Evolutionary conservation across 2,888 invertebrate species (phyloP).

Genomic region (Cylindroiulus punctatus): DNA sequence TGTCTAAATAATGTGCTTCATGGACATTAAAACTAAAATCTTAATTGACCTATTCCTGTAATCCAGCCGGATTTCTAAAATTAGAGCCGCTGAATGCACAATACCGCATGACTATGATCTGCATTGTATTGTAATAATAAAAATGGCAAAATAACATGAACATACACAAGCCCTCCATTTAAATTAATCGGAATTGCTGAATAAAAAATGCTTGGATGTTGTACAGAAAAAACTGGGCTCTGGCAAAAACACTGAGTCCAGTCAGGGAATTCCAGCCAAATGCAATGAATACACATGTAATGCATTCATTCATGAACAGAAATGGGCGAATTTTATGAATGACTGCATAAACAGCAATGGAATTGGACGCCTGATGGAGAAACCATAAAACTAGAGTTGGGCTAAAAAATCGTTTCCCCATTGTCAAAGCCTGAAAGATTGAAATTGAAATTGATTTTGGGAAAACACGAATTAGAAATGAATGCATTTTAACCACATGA

Average conservation of each 20-base stretch:
- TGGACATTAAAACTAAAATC: slow-evolving; percentile 21
- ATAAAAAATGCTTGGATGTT: neutral
- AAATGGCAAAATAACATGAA: neutral
- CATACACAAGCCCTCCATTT: neutral
- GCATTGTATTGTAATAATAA: slow-evolving; percentile 35
- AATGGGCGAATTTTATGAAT: neutral
- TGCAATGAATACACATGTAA: slow-evolving; percentile 25
- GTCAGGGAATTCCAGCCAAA: neutral
- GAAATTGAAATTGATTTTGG: too few relatives aligned
- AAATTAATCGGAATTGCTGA: slow-evolving; percentile 31
- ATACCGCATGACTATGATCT: neutral
- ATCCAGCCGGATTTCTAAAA: slow-evolving; percentile 34
- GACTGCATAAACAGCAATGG: neutral
- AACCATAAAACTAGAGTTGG: neutral
- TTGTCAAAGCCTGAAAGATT: too few relatives aligned
- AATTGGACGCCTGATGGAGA: neutral
- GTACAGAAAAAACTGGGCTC: neutral
- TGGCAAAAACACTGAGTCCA: neutral
- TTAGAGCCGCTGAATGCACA: neutral
- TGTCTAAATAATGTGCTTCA: slow-evolving; percentile 16
- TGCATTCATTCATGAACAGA: slow-evolving; percentile 28
- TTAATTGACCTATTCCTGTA: slow-evolving; percentile 25
- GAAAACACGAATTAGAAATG: too few relatives aligned
- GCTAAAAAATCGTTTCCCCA: neutral
- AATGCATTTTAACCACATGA: too few relatives aligned